These are phyloP conservation scores for Patiria pectinifera DNA, from an alignment of 53 echinoderm and acorn worm species.

Conservation along the genomic window DNA sequence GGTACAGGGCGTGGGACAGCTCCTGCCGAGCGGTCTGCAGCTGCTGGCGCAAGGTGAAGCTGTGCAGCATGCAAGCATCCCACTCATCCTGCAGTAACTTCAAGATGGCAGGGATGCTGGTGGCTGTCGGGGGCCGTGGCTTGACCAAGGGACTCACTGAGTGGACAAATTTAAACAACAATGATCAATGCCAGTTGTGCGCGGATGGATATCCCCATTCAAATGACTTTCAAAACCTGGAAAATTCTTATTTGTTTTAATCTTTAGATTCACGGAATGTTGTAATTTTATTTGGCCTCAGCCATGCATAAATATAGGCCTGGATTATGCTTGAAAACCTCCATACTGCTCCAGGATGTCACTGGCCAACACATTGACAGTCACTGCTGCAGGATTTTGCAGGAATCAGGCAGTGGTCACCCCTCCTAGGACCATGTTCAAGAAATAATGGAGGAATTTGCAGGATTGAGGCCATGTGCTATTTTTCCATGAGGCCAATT, in stretches of 20 bases:
- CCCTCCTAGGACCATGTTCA: no score
- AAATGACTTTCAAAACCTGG: no score
- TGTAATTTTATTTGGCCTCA: background rate
- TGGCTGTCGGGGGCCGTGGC: constrained; percentile 96
- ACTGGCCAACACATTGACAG: background rate
- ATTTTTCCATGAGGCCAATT: no score
- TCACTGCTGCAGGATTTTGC: no score
- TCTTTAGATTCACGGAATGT: no score
- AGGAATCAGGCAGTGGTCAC: no score
- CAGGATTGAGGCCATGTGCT: no score
- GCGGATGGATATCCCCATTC: background rate
- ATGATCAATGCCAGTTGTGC: no score
- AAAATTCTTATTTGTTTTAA: no score
- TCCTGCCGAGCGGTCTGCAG: constrained; percentile 98
- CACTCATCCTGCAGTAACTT: constrained; percentile 99
- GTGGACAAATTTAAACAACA: background rate
- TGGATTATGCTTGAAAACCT: no score
- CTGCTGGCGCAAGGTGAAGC: constrained; percentile 98
- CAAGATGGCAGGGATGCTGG: constrained; percentile 99
- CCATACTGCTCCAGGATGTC: no score
- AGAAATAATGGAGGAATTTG: no score
- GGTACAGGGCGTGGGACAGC: constrained; percentile 98
- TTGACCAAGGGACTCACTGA: constrained; percentile 91
- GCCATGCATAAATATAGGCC: background rate
- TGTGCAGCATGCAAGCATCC: constrained; percentile 99